Evolutionary conservation across 2,888 invertebrate genomes (phyloP), one percentile per base, ranked within the genome.

Genomic region (Ichneumoninae sp.): DNA sequence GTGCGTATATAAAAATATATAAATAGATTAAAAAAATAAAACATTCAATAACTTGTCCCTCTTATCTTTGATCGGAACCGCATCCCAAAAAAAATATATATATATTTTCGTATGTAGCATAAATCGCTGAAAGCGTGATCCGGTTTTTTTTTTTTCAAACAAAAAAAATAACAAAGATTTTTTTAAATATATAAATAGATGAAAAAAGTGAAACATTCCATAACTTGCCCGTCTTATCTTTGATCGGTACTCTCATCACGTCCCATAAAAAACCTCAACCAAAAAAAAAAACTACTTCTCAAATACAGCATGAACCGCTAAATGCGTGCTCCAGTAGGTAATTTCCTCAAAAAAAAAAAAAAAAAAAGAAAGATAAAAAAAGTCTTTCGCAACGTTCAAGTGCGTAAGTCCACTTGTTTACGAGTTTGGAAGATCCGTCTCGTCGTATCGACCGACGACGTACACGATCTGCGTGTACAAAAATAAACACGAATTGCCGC

Each of bases 341-440:
- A 47, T 52, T 30, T 33, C n/a, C 33, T 52, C 8, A 1, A 40
- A 10, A 1, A 40, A 10, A 40, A 1, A 40, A 10, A 1, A 40
- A 10, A 40, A 40, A 10, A 40, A 40, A 8, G 0, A 40, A 40
- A 40, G 8, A 40, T 5, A 40, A 40, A 10, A 40, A 40, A 8
- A 40, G 2, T 16, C 33, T 69, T 26, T 52, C 69, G 69, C 30
- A 69, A 69, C 16, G 0, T 22, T n/a, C 33, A 22, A 50, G 26
- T 69, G 47, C 50, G 47, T 16, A 50, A 50, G 8, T 50, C 69
- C n/a, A 63, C 26, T 16, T 30, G 33, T 63, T 63, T 30, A 30
- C 33, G 30, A 63, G 63, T 16, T n/a, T n/a, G 33, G 63, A 33
- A 30, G 63, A 63, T 63, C 16, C 13, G 16, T 13, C 30, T 63